These are phyloP conservation scores for Leptopilina myrica DNA, from an alignment of 2,888 invertebrate species.

Conservation along the genomic window DNA sequence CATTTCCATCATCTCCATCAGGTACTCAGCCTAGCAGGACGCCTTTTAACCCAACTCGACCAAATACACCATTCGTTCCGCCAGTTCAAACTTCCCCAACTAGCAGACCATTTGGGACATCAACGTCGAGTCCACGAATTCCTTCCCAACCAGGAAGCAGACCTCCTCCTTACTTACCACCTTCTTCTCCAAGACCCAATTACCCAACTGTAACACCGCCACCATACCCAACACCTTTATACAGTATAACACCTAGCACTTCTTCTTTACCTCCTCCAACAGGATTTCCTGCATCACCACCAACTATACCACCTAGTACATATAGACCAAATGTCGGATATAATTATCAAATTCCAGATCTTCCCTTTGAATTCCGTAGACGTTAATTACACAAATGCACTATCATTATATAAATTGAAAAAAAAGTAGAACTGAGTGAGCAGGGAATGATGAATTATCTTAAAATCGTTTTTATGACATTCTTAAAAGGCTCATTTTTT, in stretches of 20 bases:
- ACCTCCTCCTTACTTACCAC: conserved; percentile 71
- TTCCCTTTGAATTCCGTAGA: conserved; percentile 68
- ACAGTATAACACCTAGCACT: conserved; percentile 66
- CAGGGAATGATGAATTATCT: too few species aligned
- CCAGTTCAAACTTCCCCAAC: conserved; percentile 27
- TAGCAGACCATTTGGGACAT: conserved; percentile 10
- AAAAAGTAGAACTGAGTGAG: background rate
- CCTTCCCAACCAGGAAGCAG: conserved; percentile 1
- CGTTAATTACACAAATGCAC: conserved; percentile 52
- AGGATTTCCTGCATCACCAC: conserved; percentile 65
- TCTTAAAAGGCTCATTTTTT: too few species aligned
- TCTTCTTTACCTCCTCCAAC: conserved; percentile 62
- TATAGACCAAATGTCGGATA: conserved; percentile 65
- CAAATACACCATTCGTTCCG: background rate
- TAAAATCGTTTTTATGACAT: too few species aligned
- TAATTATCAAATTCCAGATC: conserved; percentile 70
- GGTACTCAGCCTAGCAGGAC: background rate
- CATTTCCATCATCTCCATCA: too few species aligned
- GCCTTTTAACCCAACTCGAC: background rate
- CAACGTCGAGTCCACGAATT: conserved; percentile 5
- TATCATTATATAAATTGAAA: background rate
- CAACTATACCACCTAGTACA: conserved; percentile 71
- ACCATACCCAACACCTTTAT: conserved; percentile 73
- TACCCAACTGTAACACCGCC: conserved; percentile 70
- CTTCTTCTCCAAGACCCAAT: conserved; percentile 64